These are phyloP conservation scores for Nanorana parkeri DNA, from an alignment of 2,113 vertebrate species.

Conservation along the genomic window DNA sequence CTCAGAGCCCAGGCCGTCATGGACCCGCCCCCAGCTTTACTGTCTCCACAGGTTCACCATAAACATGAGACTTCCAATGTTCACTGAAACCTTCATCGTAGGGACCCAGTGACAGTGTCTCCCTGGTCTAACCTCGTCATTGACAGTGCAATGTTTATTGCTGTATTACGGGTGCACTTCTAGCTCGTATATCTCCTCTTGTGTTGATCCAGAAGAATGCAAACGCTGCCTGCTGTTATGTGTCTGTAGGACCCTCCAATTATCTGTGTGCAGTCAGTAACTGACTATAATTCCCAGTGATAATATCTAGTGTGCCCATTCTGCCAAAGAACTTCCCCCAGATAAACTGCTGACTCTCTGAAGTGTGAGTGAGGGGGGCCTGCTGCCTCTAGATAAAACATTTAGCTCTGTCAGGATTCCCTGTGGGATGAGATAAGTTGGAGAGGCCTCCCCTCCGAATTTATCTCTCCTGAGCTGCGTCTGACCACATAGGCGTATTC, in stretches of 20 bases:
- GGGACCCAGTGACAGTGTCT: too few relatives aligned
- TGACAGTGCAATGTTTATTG: too few relatives aligned
- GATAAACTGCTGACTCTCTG: conserved; percentile 39
- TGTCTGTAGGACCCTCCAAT: not conserved
- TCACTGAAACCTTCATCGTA: too few relatives aligned
- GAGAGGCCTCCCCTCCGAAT: conserved; percentile 8
- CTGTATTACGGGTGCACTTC: too few relatives aligned
- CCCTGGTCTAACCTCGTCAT: too few relatives aligned
- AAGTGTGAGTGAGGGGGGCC: conserved; percentile 23
- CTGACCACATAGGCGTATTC: not conserved
- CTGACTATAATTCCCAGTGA: not conserved
- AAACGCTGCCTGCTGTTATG: not conserved
- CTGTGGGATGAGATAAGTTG: conserved; percentile 21
- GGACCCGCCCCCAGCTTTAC: too few relatives aligned
- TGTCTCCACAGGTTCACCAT: too few relatives aligned
- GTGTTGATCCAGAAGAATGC: not conserved
- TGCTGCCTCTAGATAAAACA: conserved; percentile 43
- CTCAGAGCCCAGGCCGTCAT: too few relatives aligned
- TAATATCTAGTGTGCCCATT: not conserved
- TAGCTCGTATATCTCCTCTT: too few relatives aligned
- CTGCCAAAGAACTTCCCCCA: not conserved
- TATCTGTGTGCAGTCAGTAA: not conserved
- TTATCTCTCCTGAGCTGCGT: conserved; percentile 7
- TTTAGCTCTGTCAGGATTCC: conserved; percentile 16
- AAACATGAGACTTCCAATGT: too few relatives aligned